Base-by-base conservation (phyloP, 2,113 vertebrate genomes). In the Callocephalon fimbriatum region DNA sequence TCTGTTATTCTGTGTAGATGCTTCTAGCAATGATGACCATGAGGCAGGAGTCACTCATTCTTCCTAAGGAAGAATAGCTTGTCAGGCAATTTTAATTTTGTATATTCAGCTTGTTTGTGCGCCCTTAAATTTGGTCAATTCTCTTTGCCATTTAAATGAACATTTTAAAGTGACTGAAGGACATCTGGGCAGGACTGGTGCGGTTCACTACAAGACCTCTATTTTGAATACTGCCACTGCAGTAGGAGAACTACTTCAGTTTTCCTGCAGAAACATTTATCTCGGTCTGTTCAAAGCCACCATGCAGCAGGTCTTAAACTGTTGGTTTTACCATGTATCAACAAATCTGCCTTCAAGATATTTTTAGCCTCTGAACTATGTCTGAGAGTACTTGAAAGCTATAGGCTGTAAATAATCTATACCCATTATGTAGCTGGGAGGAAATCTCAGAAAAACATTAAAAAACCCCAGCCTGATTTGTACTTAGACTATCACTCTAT, bases 301-400 rank as follows among this genome's bases (percentile, higher is more conserved):
- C 4, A 31, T 62, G 26, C 29, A 75, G 7, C 0, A 0, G 17
- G 3, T 53, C n/a, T 73, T 61, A 76, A 61, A 22, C 27, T 68
- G 27, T 38, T 71, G 22, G 15, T 6, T 68, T 92, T 86, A 11
- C 21, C 18, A 10, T 13, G 6, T 68, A 18, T 35, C 91, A 38
- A 7, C 82, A 37, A 88, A 83, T 65, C 23, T 87, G 45, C 19
- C 71, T 92, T 85, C 42, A 71, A 37, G 65, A 45, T 61, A 74
- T 54, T 88, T 91, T 59, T 83, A 92, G 37, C 31, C n/a, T 91
- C 58, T 94, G 77, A 96, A 35, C 50, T 35, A 10, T 86, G 42
- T 90, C 58, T 96, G 42, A 94, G 14, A 37, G 31, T 53, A 68
- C 35, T 87, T 71, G 27, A 59, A 77, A 68, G 13, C 32, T 56